phyloP scores from a whole-genome alignment of 2,888 invertebrate genomes.

The Drosophila koepferae region DNA sequence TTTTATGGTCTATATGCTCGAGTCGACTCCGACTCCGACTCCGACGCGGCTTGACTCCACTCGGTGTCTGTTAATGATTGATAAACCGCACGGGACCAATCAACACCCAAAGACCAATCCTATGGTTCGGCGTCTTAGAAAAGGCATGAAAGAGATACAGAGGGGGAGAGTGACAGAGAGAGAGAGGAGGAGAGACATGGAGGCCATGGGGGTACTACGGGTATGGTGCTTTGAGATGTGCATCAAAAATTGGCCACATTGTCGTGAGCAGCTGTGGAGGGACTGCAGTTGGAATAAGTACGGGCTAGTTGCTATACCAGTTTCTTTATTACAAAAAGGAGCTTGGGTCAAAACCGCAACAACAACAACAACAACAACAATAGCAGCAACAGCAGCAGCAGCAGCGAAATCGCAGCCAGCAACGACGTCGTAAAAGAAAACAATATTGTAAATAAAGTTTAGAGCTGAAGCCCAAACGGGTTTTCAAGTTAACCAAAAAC shows the following conservation, averaged over 20 bases:
- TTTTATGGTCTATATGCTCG: conserved; percentile 57
- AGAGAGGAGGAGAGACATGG: no score
- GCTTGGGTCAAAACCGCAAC: conserved; percentile 78
- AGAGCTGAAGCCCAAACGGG: conserved; percentile 72
- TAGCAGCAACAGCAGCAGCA: not conserved
- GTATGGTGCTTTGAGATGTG: conserved; percentile 58
- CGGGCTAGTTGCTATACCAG: conserved; percentile 70
- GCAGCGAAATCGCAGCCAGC: conserved; percentile 44
- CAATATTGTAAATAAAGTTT: conserved; percentile 81
- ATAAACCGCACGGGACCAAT: conserved; percentile 80
- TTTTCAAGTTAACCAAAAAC: conserved; percentile 55
- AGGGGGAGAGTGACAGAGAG: not conserved
- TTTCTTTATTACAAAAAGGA: conserved; percentile 81
- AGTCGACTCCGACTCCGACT: not conserved
- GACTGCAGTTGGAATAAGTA: conserved; percentile 40
- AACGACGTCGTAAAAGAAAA: conserved; percentile 76
- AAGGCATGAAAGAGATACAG: not conserved
- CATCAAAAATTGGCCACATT: conserved; percentile 77
- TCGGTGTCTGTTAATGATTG: conserved; percentile 74
- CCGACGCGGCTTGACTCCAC: conserved; percentile 1
- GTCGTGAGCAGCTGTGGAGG: conserved; percentile 61
- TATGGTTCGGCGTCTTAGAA: conserved; percentile 13
- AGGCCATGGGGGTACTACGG: not conserved
- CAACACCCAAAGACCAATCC: conserved; percentile 57
- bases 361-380: conserved; percentile 38